A percentile compares a stretch with the other conserved stretches of the same genome.
Conservation (phyloP, 2,113 vertebrate genomes). For the Pangasianodon gigas region DNA sequence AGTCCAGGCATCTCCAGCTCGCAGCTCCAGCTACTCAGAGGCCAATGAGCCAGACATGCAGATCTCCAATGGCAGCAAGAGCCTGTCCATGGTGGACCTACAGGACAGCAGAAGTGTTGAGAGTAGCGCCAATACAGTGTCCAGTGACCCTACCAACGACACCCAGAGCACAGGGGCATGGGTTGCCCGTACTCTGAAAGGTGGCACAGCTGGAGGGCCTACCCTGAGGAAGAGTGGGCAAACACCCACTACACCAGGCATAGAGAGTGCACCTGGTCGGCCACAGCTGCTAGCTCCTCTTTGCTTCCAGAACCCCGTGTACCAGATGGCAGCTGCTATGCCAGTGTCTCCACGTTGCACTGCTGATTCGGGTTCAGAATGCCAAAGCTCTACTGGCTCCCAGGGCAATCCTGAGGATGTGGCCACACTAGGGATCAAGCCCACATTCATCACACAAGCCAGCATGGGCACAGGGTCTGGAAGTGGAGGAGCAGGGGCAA, state of each 20-base stretch:
- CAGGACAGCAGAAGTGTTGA: conserved; percentile 85
- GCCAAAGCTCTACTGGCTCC: conserved; percentile 87
- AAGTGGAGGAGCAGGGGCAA: conserved; percentile 66
- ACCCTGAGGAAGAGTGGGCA: conserved; percentile 82
- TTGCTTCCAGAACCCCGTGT: conserved; percentile 97
- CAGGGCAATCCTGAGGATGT: conserved; percentile 88
- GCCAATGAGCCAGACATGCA: conserved; percentile 90
- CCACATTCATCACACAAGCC: conserved; percentile 78
- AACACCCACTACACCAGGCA: conserved; percentile 78
- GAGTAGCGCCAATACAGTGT: conserved; percentile 69
- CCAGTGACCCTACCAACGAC: conserved; percentile 77
- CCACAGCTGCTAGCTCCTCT: conserved; percentile 89
- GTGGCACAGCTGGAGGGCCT: conserved; percentile 67
- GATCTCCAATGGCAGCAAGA: conserved; percentile 90
- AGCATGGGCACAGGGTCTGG: conserved; percentile 59
- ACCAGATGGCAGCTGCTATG: conserved; percentile 91
- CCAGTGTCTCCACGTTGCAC: conserved; percentile 84
- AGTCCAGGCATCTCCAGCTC: conserved; percentile 91
- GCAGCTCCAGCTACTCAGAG: conserved; percentile 96
- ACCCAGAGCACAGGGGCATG: conserved; percentile 73
- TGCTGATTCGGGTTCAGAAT: conserved; percentile 83
- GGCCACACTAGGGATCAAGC: conserved; percentile 69
- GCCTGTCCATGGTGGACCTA: conserved; percentile 94
- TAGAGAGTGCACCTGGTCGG: conserved; percentile 75
- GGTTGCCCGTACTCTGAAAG: conserved; percentile 74